Percentiles rank a stretch among this genome's conserved stretches.
Conservation (phyloP, 2,113 vertebrate species). For the Rattus rattus region DNA sequence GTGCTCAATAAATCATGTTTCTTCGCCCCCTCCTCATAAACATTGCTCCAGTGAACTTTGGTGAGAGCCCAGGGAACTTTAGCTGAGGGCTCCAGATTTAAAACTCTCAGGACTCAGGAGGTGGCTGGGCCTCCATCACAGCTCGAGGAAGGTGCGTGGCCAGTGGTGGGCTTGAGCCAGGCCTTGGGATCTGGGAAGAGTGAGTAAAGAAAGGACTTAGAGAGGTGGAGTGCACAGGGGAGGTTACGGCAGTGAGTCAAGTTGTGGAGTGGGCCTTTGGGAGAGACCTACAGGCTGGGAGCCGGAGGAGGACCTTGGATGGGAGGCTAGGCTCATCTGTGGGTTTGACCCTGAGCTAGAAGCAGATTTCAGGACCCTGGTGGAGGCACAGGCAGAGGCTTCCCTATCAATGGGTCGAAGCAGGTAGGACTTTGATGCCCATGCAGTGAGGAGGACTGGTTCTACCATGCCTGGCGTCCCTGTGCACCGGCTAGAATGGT, state of each 20-base stretch:
- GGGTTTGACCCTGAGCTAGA: not conserved
- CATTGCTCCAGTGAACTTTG: not conserved
- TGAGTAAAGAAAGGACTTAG: too few species aligned
- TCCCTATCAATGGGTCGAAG: not conserved
- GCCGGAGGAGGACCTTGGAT: not conserved
- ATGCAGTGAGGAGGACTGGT: not conserved
- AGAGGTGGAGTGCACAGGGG: not conserved
- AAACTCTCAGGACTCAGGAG: constrained; percentile 57
- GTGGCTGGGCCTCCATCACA: not conserved
- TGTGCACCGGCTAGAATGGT: not conserved
- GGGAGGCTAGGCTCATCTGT: not conserved
- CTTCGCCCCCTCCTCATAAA: not conserved
- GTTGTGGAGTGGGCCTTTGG: not conserved
- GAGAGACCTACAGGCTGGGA: not conserved
- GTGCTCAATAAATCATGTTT: constrained; percentile 66
- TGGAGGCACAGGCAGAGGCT: not conserved
- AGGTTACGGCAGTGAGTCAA: not conserved
- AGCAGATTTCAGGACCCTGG: not conserved
- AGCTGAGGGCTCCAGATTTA: constrained; percentile 41
- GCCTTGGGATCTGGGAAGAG: not conserved
- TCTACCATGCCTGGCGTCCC: not conserved
- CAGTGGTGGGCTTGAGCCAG: constrained; percentile 4
- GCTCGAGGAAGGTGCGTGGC: not conserved
- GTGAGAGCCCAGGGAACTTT: constrained; percentile 17
- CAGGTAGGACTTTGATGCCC: not conserved